Evolutionary conservation across 30 jellyfish, hydroid and myxozoan species (phyloP), one percentile per base, ranked within the genome.

Genomic region (Aurelia sp.): DNA sequence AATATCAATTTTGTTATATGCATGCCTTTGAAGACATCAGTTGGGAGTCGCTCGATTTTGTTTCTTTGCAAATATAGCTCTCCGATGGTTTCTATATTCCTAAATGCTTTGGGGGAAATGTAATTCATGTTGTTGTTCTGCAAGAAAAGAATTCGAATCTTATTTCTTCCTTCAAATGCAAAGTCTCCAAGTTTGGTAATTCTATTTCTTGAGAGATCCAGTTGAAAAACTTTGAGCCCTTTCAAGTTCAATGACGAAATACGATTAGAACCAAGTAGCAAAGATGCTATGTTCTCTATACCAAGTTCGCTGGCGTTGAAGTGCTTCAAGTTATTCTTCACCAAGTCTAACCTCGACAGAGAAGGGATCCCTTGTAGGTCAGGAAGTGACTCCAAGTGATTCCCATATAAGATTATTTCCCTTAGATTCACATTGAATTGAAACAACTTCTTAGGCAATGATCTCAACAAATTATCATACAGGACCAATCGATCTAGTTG

Each of bases 101-200:
- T 33, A 55, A 87, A 76, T 20, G 96, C 81, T 2, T 50, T 15
- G 20, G 78, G 68, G 13, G 90, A 76, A 33, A 87, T 21, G 8
- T 64, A 12, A 7, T 38, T 66, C 3, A 87, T 76, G 7, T 17
- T 17, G 64, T 87, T 87, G 67, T 76, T 35, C 6, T 58, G 77
- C 20, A 83, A 38, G 18, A 13, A 12, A 2, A 83, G 57, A 16
- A 12, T 60, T 0, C 9, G 16, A 15, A 83, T 20, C 41, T 5
- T 3, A 2, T 27, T 17, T 5, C 50, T 53, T 12, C 80, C 76
- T 40, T 20, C 63, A 53, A 83, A 83, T 4, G 80, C 27, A 74
- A 57, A 68, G 9, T 74, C 62, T 21, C 61, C 74, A 2, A 83
- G 67, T 38, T 67, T 60, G 13, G 13, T 18, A 4, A 83, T 21